phyloP scores from a whole-genome alignment of 2,888 invertebrate genomes.

The Zelleria hepariella region DNA sequence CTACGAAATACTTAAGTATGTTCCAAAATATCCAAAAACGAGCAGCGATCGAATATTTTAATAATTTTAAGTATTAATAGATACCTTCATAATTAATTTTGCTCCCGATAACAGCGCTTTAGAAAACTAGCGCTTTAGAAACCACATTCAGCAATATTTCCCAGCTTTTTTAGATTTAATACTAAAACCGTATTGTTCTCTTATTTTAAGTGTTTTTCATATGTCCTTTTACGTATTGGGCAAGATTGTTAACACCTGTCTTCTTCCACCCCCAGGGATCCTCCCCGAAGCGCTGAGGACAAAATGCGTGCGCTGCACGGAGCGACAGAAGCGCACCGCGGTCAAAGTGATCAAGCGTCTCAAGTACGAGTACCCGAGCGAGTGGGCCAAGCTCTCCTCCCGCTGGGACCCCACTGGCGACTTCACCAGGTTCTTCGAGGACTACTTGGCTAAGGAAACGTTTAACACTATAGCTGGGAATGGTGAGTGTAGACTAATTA shows the following conservation, averaged over 20 bases:
- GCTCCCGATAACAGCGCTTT: too few species aligned
- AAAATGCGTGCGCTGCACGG: conserved; percentile 76
- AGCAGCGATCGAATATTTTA: too few species aligned
- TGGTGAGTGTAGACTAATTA: conserved; percentile 26
- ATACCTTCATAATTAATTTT: too few species aligned
- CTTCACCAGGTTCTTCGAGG: conserved; percentile 63
- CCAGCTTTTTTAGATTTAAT: too few species aligned
- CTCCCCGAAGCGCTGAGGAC: conserved; percentile 79
- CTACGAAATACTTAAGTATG: too few species aligned
- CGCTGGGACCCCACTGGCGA: conserved; percentile 82
- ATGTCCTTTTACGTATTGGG: too few species aligned
- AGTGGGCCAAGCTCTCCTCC: conserved; percentile 76
- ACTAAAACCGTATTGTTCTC: too few species aligned
- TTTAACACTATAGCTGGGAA: conserved; percentile 47
- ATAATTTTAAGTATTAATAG: too few species aligned
- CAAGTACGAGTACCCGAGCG: conserved; percentile 73
- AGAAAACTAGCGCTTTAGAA: too few species aligned
- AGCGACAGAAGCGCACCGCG: conserved; percentile 75
- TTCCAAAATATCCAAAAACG: too few species aligned
- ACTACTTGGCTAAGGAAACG: conserved; percentile 46
- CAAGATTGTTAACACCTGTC: not conserved
- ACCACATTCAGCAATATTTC: too few species aligned
- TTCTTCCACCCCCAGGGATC: conserved; percentile 62
- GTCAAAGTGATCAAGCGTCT: conserved; percentile 78
- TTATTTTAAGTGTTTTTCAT: too few species aligned